phyloP scores from a whole-genome alignment of 2,797 vertebrate genomes.

The Miichthys miiuy region DNA sequence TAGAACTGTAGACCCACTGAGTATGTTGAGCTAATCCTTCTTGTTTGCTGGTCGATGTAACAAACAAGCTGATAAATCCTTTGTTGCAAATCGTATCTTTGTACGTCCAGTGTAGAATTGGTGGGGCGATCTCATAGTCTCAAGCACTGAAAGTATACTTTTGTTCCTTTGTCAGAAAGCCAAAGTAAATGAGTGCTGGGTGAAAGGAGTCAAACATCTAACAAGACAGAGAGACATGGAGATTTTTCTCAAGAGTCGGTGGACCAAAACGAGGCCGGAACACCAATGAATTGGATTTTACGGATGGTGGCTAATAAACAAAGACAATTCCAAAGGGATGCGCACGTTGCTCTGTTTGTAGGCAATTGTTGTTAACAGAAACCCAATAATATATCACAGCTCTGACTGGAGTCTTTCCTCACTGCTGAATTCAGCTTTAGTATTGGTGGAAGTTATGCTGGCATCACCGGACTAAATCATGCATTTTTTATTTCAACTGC shows the following conservation, averaged over 20 bases:
- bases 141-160: too few species aligned
- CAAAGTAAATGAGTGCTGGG: neutral
- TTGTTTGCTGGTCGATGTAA: neutral
- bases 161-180: neutral
- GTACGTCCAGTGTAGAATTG: too few species aligned
- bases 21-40: neutral
- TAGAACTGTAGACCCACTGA: neutral
- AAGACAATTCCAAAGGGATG: neutral
- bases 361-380: neutral
- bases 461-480: too few species aligned
- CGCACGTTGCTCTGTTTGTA: constrained; percentile 4
- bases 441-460: neutral
- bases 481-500: too few species aligned
- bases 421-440: neutral
- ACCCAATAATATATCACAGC: constrained; percentile 18
- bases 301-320: constrained; percentile 6
- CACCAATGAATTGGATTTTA: neutral
- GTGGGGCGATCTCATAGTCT: too few species aligned
- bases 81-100: too few species aligned
- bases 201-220: constrained; percentile 1
- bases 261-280: constrained; percentile 8
- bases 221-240: neutral
- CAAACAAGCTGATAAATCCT: constrained; percentile 4
- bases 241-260: neutral
- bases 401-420: neutral